phyloP scores from a whole-genome alignment of 1,140 invertebrate genomes.

The Diorhabda elongata region DNA sequence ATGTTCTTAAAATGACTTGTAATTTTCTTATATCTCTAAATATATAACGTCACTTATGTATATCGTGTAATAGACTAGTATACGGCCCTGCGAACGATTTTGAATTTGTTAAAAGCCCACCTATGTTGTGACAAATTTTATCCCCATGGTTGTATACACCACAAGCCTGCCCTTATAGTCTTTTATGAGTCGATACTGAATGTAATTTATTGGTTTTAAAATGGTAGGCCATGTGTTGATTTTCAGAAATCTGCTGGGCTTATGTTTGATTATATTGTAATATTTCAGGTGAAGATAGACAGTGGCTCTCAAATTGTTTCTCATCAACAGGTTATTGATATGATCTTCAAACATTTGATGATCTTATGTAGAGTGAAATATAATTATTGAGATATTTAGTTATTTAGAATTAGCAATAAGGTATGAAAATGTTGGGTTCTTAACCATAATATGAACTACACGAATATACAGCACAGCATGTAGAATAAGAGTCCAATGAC shows the following conservation, averaged over 20 bases:
- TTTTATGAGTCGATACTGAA: constrained; percentile 1
- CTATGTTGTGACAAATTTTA: constrained; percentile 35
- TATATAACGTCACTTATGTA: too few species aligned
- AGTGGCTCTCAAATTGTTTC: background rate
- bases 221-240: constrained; percentile 30
- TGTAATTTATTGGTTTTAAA: constrained; percentile 24
- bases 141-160: constrained; percentile 14
- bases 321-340: too few species aligned
- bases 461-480: too few species aligned
- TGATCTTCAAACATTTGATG: too few species aligned
- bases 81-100: background rate
- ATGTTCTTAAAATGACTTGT: too few species aligned
- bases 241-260: constrained; percentile 15
- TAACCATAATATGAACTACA: too few species aligned
- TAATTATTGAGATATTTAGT: too few species aligned
- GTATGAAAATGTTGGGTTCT: too few species aligned
- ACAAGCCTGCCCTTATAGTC: constrained; percentile 10
- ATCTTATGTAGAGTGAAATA: too few species aligned
- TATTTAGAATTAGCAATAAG: too few species aligned
- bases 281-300: constrained; percentile 1
- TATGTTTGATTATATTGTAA: constrained; percentile 9
- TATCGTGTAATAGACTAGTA: background rate
- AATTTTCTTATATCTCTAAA: too few species aligned
- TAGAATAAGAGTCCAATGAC: too few species aligned
- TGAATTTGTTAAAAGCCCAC: constrained; percentile 21